phyloP scores from a whole-genome alignment of 2,888 invertebrate genomes.

The Drosophila macrospina region DNA sequence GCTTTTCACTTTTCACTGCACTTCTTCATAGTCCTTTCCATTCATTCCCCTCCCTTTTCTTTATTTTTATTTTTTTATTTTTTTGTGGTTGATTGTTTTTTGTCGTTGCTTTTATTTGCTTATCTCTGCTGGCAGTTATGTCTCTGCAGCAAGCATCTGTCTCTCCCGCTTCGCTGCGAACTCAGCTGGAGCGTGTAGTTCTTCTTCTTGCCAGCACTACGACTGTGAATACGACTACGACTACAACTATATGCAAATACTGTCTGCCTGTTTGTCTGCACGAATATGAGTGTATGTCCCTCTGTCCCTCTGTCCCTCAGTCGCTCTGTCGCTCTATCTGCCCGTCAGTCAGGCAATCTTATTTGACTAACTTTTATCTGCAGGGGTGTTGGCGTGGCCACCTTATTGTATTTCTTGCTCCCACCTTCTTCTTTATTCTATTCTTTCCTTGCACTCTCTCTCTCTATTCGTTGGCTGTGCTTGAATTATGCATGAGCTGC shows the following conservation, averaged over 20 bases:
- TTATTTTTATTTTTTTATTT: background rate
- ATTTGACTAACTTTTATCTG: slow-evolving; percentile 58
- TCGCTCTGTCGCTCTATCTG: background rate
- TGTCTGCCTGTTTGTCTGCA: slow-evolving; percentile 35
- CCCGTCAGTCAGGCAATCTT: slow-evolving; percentile 33
- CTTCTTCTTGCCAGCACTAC: slow-evolving; percentile 8
- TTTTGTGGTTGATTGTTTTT: slow-evolving; percentile 13
- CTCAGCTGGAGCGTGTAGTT: slow-evolving; percentile 31
- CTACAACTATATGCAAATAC: slow-evolving; percentile 55
- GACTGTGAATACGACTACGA: slow-evolving; percentile 9
- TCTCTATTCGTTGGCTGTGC: slow-evolving; percentile 27
- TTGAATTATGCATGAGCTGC: slow-evolving; percentile 73
- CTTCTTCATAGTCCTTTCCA: slow-evolving; percentile 12
- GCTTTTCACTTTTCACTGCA: slow-evolving; percentile 26
- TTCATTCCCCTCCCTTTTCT: slow-evolving; percentile 1
- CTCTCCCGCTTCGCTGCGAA: slow-evolving; percentile 13
- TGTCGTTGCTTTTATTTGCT: slow-evolving; percentile 26
- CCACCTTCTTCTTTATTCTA: slow-evolving; percentile 7
- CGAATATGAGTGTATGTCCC: slow-evolving; percentile 1
- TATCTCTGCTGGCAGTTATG: slow-evolving; percentile 45
- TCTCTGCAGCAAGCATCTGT: slow-evolving; percentile 27
- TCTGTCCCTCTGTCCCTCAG: background rate
- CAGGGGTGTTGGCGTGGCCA: slow-evolving; percentile 27
- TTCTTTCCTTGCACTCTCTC: slow-evolving; percentile 12
- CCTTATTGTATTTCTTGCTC: slow-evolving; percentile 46